Evolutionary conservation across 2,797 vertebrate genomes (phyloP).

Genomic region (Malacoctenus gilli): DNA sequence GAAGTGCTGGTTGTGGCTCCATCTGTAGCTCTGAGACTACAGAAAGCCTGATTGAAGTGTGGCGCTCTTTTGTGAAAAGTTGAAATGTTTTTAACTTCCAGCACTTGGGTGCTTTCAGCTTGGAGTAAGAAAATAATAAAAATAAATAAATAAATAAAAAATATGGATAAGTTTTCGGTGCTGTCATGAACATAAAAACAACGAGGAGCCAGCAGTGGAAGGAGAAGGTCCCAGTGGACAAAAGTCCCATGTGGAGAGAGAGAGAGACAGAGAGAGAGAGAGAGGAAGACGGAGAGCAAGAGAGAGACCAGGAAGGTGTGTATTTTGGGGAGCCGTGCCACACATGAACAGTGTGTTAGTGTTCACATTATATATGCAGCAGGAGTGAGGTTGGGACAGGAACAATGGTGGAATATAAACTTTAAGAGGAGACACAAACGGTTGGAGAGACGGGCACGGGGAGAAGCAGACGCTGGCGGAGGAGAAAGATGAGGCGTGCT

Average conservation of each 20-base stretch:
- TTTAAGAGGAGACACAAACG: conserved; percentile 3
- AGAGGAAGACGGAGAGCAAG: conserved; percentile 30
- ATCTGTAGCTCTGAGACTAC: conserved; percentile 69
- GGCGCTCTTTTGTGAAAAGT: conserved; percentile 50
- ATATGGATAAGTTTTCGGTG: conserved; percentile 42
- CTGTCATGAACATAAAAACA: conserved; percentile 54
- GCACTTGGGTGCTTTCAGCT: conserved; percentile 36
- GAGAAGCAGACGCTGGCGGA: conserved; percentile 35
- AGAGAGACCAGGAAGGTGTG: conserved; percentile 3
- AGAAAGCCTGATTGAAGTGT: conserved; percentile 52
- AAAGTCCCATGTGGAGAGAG: conserved; percentile 35
- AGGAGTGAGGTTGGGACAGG: background rate
- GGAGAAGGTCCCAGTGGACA: conserved; percentile 39
- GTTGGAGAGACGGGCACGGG: conserved; percentile 22
- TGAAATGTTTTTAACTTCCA: conserved; percentile 59
- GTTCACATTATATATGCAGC: background rate
- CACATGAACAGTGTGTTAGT: background rate
- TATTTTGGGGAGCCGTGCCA: conserved; percentile 11
- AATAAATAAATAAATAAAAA: background rate
- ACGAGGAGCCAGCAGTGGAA: conserved; percentile 31
- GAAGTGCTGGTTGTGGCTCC: conserved; percentile 56
- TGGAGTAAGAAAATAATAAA: conserved; percentile 2
- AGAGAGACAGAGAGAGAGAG: conserved; percentile 36
- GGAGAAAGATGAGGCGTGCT: conserved; percentile 71
- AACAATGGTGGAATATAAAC: conserved; percentile 3